A percentile compares a stretch with the other conserved stretches of the same genome.
phyloP scores from a whole-genome alignment of 2,888 invertebrate species.

The Alloscopus bannaensis region DNA sequence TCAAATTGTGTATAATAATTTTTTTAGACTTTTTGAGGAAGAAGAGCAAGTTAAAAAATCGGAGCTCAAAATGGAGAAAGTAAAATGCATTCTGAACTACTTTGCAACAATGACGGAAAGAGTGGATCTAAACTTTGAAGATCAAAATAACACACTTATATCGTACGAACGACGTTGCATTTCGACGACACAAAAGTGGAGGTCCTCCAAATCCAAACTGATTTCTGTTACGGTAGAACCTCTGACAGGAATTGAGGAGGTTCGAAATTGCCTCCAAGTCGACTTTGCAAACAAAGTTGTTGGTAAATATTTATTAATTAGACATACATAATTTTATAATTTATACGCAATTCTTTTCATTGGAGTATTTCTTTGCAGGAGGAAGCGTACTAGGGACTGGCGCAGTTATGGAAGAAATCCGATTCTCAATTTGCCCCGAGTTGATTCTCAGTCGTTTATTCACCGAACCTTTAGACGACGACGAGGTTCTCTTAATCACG shows the following conservation, averaged over 20 bases:
- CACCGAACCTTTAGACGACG: conserved; percentile 85
- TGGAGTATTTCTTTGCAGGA: conserved; percentile 83
- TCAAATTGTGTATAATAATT: no score
- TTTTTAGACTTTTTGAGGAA: neutral
- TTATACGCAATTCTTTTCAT: no score
- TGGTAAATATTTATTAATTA: no score
- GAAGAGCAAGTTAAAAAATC: neutral
- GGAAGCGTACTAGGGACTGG: conserved; percentile 95
- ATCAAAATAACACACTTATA: neutral
- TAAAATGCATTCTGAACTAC: conserved; percentile 47
- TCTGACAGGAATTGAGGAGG: conserved; percentile 88
- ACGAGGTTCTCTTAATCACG: conserved; percentile 87
- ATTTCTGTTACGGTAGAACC: conserved; percentile 84
- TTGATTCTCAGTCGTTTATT: conserved; percentile 90
- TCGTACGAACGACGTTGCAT: conserved; percentile 37
- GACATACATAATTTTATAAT: no score
- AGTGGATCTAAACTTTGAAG: no score
- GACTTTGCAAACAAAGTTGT: conserved; percentile 90
- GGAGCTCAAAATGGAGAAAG: conserved; percentile 35
- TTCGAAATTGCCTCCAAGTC: conserved; percentile 90
- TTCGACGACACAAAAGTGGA: conserved; percentile 78
- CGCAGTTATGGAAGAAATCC: conserved; percentile 97
- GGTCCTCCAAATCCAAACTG: conserved; percentile 78
- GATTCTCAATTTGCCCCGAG: conserved; percentile 96
- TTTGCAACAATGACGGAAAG: conserved; percentile 14